Base-by-base conservation (phyloP, 2,113 vertebrate species). In the Equus quagga region DNA sequence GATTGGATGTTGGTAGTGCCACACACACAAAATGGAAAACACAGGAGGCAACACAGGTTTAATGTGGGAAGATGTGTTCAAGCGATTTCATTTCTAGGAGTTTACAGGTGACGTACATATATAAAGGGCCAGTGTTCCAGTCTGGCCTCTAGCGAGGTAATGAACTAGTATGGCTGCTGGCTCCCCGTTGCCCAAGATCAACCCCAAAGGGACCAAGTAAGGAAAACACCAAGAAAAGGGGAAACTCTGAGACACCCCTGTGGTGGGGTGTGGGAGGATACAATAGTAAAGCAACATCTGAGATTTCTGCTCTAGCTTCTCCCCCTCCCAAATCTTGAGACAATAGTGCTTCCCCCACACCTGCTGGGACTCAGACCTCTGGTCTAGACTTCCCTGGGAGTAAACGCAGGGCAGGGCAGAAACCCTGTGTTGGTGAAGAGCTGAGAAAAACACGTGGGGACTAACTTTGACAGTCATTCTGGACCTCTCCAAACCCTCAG, bases 301-400 rank as follows among this genome's bases (percentile, higher is more conserved):
- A 6, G 23, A 72, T 84, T 84, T 91, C 46, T 94, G 82, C 18
- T 96, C 18, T 91, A 81, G 44, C 10, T 96, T 94, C 81, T 83
- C n/a, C 10, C 49, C 18, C 9, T 69, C 60, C 49, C 33, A 89
- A 92, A 89, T 82, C 67, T 76, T 89, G 76, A 83, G 84, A 83
- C 36, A 89, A 83, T 14, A 82, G 33, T 83, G 33, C 81, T 79
- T 79, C 51, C 44, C 18, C 12, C 46, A 64, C 0, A 31, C 51
- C 28, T 81, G 23, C 58, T 91, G 44, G 41, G 69, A 70, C 69
- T 82, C 51, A 87, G 60, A 91, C 31, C 54, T 70, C 69, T 72
- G 51, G 44, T 70, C 44, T 44, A 58, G 49, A 86, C 28, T 69
- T 94, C 75, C 41, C 46, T 44, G 18, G 65, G 28, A 76, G 44